Evolutionary conservation across 1,140 invertebrate species (phyloP).

Genomic region (Drosophila pallidifrons): DNA sequence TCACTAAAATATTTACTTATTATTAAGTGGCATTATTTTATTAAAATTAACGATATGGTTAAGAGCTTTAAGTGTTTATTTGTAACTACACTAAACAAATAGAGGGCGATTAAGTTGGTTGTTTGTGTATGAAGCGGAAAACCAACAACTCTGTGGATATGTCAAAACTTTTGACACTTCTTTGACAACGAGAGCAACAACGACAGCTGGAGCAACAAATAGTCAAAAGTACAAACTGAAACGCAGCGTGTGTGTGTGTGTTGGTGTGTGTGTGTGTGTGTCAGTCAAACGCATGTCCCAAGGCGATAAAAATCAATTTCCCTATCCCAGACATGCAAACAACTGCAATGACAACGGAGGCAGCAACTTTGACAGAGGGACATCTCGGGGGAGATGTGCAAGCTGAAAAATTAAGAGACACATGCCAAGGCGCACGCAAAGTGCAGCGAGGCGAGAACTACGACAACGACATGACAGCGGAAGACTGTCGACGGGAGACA

Average conservation of each 20-base stretch:
- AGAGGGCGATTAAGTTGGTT: constrained; percentile 7
- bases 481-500: background rate
- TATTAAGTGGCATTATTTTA: background rate
- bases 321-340: constrained; percentile 52
- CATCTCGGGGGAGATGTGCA: background rate
- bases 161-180: constrained; percentile 38
- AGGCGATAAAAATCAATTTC: constrained; percentile 78
- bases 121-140: background rate
- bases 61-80: background rate
- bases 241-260: background rate
- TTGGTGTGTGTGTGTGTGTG: background rate
- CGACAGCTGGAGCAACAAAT: background rate
- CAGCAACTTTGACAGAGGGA: constrained; percentile 16
- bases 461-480: constrained; percentile 27
- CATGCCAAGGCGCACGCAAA: constrained; percentile 58
- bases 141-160: background rate
- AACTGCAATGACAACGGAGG: constrained; percentile 34
- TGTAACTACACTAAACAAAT: background rate
- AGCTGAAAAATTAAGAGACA: constrained; percentile 67
- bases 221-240: constrained; percentile 15
- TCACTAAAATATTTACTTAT: background rate
- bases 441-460: constrained; percentile 33
- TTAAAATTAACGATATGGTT: background rate
- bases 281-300: constrained; percentile 60
- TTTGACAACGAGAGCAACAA: constrained; percentile 16